Conservation (phyloP, 1,140 invertebrate species). For the Ridgeia piscesae region DNA sequence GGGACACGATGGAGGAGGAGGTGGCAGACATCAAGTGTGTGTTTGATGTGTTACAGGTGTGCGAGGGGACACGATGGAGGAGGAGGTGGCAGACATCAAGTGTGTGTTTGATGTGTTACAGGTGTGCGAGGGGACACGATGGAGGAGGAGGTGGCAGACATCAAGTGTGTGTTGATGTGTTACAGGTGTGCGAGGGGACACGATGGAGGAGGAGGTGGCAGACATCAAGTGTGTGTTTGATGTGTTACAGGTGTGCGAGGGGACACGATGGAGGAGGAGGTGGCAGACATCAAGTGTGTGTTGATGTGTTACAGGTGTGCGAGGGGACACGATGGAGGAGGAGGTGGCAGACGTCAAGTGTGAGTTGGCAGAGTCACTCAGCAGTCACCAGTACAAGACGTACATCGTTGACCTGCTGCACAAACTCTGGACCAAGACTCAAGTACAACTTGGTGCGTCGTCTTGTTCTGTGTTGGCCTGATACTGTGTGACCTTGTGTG, state of each 20-base stretch:
- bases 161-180: neutral
- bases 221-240: neutral
- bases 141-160: neutral
- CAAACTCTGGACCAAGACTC: conserved; percentile 68
- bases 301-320: conserved; percentile 12
- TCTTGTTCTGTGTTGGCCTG: neutral
- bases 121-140: neutral
- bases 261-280: neutral
- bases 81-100: neutral
- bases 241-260: neutral
- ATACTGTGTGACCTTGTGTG: neutral
- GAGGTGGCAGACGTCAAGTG: neutral
- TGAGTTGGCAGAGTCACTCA: conserved; percentile 20
- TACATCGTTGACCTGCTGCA: conserved; percentile 72
- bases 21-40: neutral
- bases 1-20: neutral
- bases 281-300: neutral
- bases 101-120: neutral
- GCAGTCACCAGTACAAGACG: conserved; percentile 69
- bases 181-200: neutral
- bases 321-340: neutral
- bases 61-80: neutral
- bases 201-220: neutral
- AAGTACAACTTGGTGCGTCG: conserved; percentile 73
- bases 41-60: neutral